Evolutionary conservation across 2,888 invertebrate species (phyloP), one percentile per base, ranked within the genome.

Genomic region (Teleogryllus oceanicus): DNA sequence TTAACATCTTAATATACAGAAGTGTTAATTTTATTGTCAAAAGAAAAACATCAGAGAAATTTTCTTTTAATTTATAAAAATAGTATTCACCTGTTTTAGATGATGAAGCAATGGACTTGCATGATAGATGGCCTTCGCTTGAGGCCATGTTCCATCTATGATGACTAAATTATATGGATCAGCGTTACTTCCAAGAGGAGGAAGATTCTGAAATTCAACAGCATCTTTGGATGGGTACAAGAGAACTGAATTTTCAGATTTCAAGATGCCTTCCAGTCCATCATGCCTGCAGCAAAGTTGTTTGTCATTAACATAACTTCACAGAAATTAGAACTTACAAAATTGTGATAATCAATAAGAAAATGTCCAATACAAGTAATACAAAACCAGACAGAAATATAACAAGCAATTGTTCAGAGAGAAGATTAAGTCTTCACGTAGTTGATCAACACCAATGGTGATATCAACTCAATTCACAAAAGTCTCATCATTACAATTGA

Each of bases 141-240:
- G 97, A 1, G 96, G 94, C 97, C 97, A 98, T 13, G 98, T 98
- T 8, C 98, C 97, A 89, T 98, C 97, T 82, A 98, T 91, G 75
- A 97, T 88, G 76, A 97, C 89, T 79, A 97, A 88, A 86, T 95
- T 96, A 85, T 94, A 95, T 13, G 89, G 90, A 62, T 84, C 83
- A 83, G 88, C 87, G 80, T 86, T 85, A 82, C 85, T 84, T 1
- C 85, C 83, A 37, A 84, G 82, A 21, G 83, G 83, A 80, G 88
- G 86, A 74, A 92, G 85, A 80, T 88, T 87, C 84, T 89, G 90
- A 82, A 96, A 90, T 85, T 94, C 92, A 78, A 93, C 88, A 2
- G 96, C 93, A 83, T 90, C 88, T 85, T 91, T 90, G 83, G 95
- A 94, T 50, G 96, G 96, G 87, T 95, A 96, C 8, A 96, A 87